Evolutionary conservation across 2,797 vertebrate species (phyloP).

Genomic region (Oryzias dopingdopingensis): DNA sequence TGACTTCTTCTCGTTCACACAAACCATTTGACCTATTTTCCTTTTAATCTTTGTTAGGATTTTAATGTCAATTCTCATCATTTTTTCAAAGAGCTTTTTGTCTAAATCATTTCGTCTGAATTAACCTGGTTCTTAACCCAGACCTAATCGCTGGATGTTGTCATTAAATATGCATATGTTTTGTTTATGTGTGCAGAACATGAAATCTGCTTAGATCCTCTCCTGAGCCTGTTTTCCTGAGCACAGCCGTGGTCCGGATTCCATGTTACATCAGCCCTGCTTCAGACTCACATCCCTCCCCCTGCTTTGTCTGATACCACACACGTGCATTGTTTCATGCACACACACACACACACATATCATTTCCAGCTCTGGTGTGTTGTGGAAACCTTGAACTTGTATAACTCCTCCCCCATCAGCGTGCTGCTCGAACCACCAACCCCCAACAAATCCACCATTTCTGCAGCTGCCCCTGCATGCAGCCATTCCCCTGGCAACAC

Average conservation of each 20-base stretch:
- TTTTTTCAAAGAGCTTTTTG: too few species aligned
- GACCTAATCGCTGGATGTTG: neutral
- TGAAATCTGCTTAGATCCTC: constrained; percentile 22
- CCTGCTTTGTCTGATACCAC: constrained; percentile 53
- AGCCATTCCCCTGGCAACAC: constrained; percentile 79
- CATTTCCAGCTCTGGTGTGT: constrained; percentile 39
- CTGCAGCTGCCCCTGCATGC: constrained; percentile 69
- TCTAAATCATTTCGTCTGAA: neutral
- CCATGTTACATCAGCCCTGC: constrained; percentile 55
- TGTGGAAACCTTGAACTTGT: constrained; percentile 76
- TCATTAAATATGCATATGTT: neutral
- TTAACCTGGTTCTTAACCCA: neutral
- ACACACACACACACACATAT: constrained; percentile 13
- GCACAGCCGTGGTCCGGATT: constrained; percentile 37
- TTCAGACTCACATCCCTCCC: constrained; percentile 52
- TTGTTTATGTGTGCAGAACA: constrained; percentile 19
- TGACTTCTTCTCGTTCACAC: too few species aligned
- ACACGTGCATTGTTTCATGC: constrained; percentile 19
- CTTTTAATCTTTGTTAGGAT: too few species aligned
- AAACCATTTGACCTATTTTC: too few species aligned
- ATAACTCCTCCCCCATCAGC: constrained; percentile 58
- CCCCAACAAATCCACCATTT: constrained; percentile 63
- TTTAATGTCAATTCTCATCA: too few species aligned
- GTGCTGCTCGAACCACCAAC: constrained; percentile 56
- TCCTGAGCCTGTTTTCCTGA: constrained; percentile 40